Evolutionary conservation across 2,797 vertebrate genomes (phyloP).

Genomic region (Xenops minutus): DNA sequence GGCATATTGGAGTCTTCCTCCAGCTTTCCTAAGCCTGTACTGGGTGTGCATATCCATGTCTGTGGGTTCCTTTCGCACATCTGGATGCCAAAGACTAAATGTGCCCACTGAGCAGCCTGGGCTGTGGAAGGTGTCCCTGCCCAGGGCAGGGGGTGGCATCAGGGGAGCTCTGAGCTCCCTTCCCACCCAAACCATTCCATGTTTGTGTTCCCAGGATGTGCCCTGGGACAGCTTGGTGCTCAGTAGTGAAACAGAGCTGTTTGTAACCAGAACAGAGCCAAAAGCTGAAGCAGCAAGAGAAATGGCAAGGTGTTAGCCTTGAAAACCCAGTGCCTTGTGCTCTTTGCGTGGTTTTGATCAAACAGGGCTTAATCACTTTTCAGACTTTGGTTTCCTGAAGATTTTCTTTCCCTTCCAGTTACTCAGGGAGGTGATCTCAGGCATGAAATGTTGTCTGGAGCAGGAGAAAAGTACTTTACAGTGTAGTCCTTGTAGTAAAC

Average conservation of each 20-base stretch:
- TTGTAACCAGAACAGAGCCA: neutral
- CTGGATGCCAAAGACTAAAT: accelerated
- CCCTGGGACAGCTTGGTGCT: accelerated
- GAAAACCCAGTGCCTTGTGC: neutral
- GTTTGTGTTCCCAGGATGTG: neutral
- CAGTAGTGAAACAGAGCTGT: neutral
- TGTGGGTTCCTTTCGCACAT: accelerated
- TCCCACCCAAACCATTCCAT: neutral
- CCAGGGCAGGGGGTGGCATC: neutral
- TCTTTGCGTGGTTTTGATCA: neutral
- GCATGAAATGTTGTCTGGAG: accelerated
- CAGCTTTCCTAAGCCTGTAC: neutral
- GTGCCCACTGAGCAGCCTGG: accelerated
- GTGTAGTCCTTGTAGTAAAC: accelerated
- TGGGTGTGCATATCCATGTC: accelerated
- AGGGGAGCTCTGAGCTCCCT: neutral
- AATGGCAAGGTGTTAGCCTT: neutral
- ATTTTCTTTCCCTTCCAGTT: neutral
- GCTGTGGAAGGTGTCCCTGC: neutral
- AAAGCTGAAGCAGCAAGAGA: neutral
- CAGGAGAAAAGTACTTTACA: neutral
- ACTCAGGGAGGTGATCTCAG: no score
- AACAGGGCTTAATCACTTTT: neutral
- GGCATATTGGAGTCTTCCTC: neutral
- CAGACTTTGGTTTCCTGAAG: neutral